These are phyloP conservation scores for Microchrysa polita DNA, from an alignment of 2,888 invertebrate genomes.

Conservation along the genomic window DNA sequence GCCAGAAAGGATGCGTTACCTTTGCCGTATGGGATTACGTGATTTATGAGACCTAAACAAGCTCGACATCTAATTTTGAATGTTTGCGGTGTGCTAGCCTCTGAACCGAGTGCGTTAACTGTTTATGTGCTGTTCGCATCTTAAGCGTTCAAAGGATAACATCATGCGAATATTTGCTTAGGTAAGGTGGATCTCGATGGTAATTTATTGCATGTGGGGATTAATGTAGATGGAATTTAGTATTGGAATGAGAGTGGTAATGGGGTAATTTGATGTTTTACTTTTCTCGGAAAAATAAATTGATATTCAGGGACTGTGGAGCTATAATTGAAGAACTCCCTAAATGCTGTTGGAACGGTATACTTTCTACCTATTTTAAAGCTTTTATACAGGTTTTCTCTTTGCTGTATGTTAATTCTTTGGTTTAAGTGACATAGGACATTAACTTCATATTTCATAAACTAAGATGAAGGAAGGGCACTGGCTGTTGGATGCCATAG, in stretches of 20 bases:
- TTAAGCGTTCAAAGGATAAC: not conserved
- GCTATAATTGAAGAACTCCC: no score
- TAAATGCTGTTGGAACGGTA: no score
- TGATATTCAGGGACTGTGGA: not conserved
- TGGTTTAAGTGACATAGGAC: no score
- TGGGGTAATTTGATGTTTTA: not conserved
- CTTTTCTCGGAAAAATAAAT: not conserved
- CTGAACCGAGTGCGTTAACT: not conserved
- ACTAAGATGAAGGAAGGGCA: no score
- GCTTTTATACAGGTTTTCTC: no score
- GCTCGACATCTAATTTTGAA: conserved; percentile 36
- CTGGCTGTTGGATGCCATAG: no score
- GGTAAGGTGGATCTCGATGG: conserved; percentile 15
- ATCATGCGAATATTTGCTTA: not conserved
- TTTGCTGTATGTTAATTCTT: no score
- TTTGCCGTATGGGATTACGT: conserved; percentile 20
- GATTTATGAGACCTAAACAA: conserved; percentile 28
- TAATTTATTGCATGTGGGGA: conserved; percentile 27
- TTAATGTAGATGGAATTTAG: conserved; percentile 26
- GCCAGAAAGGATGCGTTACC: not conserved
- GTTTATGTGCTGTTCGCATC: not conserved
- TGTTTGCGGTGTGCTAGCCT: not conserved
- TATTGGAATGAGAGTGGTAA: not conserved
- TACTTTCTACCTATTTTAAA: no score
- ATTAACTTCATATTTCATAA: no score